Evolutionary conservation across 1,140 invertebrate genomes (phyloP).

Genomic region (Araneus ventricosus): DNA sequence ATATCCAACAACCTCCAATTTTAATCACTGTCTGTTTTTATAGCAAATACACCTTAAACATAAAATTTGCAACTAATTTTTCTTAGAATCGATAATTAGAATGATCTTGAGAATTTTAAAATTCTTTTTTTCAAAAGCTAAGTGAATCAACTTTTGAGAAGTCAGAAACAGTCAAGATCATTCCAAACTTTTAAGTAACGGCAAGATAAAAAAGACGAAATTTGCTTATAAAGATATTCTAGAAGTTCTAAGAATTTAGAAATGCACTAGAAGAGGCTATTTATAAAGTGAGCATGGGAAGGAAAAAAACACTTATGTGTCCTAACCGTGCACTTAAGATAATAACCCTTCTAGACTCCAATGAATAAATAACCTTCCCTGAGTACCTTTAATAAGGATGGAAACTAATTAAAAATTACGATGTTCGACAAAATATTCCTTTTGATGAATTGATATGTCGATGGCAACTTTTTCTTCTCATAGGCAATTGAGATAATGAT

Average conservation of each 20-base stretch:
- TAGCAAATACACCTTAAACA: no score
- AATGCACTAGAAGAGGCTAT: background rate
- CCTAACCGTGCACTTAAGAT: constrained; percentile 15
- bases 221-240: background rate
- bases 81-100: no score
- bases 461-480: background rate
- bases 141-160: no score
- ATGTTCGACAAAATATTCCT: constrained; percentile 4
- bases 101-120: no score
- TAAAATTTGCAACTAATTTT: no score
- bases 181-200: no score
- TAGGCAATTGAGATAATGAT: constrained; percentile 25
- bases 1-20: no score
- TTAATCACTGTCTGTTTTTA: no score
- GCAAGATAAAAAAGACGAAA: background rate
- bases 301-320: background rate
- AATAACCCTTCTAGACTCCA: background rate
- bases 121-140: no score
- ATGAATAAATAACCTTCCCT: background rate
- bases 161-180: no score
- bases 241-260: background rate
- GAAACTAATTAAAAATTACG: constrained; percentile 44
- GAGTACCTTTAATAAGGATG: background rate
- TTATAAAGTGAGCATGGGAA: background rate
- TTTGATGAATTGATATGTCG: constrained; percentile 28